A percentile compares a stretch with the other conserved stretches of the same genome.
Conservation (phyloP, 2,113 vertebrate species). For the Percina caprodes region DNA sequence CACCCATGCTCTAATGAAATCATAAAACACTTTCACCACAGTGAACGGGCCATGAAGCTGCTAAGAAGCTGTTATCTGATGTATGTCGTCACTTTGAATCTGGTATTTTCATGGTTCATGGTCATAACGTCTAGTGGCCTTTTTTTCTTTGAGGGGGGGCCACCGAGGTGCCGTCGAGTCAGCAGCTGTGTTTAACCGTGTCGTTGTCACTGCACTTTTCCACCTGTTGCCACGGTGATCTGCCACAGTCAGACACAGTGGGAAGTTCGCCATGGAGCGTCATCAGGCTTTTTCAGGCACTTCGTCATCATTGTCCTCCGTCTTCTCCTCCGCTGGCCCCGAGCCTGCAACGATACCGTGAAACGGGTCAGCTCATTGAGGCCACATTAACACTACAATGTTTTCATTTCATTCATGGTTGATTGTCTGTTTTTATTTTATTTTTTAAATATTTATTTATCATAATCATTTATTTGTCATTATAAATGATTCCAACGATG, state of each 20-base stretch:
- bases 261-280: not conserved
- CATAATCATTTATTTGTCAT: too few relatives aligned
- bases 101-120: slow-evolving; percentile 43
- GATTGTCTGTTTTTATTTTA: too few relatives aligned
- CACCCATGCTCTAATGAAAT: slow-evolving; percentile 14
- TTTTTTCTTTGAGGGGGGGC: not conserved
- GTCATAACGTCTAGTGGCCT: slow-evolving; percentile 35
- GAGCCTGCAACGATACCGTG: slow-evolving; percentile 65
- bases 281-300: slow-evolving; percentile 74
- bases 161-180: slow-evolving; percentile 38
- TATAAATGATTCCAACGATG: too few relatives aligned
- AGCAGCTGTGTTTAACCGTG: slow-evolving; percentile 45
- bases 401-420: too few relatives aligned
- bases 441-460: too few relatives aligned
- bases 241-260: slow-evolving; percentile 38
- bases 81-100: slow-evolving; percentile 33
- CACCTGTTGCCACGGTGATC: slow-evolving; percentile 48
- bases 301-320: slow-evolving; percentile 43
- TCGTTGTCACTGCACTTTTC: slow-evolving; percentile 13
- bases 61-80: slow-evolving; percentile 45
- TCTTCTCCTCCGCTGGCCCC: slow-evolving; percentile 35
- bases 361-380: slow-evolving; percentile 23
- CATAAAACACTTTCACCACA: slow-evolving; percentile 49
- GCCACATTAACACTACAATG: too few relatives aligned
- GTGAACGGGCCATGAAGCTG: slow-evolving; percentile 41